phyloP scores from a whole-genome alignment of 2,113 vertebrate genomes.

The Plectropomus leopardus region DNA sequence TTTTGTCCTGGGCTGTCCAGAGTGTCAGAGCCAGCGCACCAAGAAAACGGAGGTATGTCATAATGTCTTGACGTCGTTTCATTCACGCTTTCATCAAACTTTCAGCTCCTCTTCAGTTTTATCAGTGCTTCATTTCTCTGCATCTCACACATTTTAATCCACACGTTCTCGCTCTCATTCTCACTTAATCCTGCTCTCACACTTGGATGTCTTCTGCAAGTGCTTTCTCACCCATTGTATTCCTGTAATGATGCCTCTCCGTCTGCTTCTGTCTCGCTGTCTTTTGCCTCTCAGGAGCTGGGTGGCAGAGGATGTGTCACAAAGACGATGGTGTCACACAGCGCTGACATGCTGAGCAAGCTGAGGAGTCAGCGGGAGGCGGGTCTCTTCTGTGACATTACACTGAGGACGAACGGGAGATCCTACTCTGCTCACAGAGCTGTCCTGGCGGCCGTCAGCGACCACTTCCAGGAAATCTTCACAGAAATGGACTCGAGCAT shows the following conservation, averaged over 20 bases:
- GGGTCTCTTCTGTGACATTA: constrained; percentile 88
- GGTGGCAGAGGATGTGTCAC: constrained; percentile 72
- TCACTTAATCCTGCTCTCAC: constrained; percentile 22
- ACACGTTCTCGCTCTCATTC: constrained; percentile 19
- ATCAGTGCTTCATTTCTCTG: background rate
- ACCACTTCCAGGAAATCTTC: constrained; percentile 89
- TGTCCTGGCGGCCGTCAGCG: constrained; percentile 87
- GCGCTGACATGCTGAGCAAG: constrained; percentile 81
- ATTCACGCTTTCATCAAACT: background rate
- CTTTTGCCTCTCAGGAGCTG: constrained; percentile 52
- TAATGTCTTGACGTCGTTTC: background rate
- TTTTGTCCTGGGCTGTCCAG: constrained; percentile 83
- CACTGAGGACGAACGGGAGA: constrained; percentile 80
- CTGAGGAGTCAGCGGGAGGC: constrained; percentile 86
- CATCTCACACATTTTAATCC: constrained; percentile 40
- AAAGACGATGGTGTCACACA: constrained; percentile 81
- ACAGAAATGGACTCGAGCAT: constrained; percentile 82
- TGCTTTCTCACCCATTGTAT: background rate
- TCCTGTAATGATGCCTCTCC: background rate
- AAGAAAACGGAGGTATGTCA: constrained; percentile 76
- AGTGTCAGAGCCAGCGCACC: constrained; percentile 74
- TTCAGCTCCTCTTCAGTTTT: background rate
- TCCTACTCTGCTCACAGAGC: constrained; percentile 85
- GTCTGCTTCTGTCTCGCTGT: background rate
- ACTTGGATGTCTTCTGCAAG: background rate